Evolutionary conservation across 2,888 invertebrate genomes (phyloP).

Genomic region (Sphaerophoria rueppellii): DNA sequence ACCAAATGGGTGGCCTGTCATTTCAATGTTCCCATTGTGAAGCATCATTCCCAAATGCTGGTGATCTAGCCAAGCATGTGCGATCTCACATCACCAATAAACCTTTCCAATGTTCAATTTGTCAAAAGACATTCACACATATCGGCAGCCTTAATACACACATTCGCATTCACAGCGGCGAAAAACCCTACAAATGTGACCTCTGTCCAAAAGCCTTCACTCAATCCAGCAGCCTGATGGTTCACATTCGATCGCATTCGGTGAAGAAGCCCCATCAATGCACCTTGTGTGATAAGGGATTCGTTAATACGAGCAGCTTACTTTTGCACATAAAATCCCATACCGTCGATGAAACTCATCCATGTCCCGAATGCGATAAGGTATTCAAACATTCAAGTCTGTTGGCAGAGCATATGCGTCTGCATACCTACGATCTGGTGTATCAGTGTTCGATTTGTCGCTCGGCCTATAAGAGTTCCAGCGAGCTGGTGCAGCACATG

Average conservation of each 20-base stretch:
- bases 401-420: slow-evolving; percentile 81
- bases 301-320: slow-evolving; percentile 81
- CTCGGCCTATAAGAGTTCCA: slow-evolving; percentile 80
- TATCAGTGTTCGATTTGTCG: slow-evolving; percentile 81
- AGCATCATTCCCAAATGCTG: slow-evolving; percentile 81
- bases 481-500: slow-evolving; percentile 82
- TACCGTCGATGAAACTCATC: slow-evolving; percentile 78
- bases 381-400: slow-evolving; percentile 81
- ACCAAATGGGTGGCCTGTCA: slow-evolving; percentile 53
- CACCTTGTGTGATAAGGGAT: slow-evolving; percentile 81
- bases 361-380: slow-evolving; percentile 81
- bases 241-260: slow-evolving; percentile 81
- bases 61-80: slow-evolving; percentile 82
- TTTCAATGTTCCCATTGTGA: slow-evolving; percentile 82
- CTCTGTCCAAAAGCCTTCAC: slow-evolving; percentile 82
- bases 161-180: slow-evolving; percentile 82
- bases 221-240: slow-evolving; percentile 82
- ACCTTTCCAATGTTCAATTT: slow-evolving; percentile 82
- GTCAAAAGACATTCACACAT: slow-evolving; percentile 82
- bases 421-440: slow-evolving; percentile 81
- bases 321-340: slow-evolving; percentile 80
- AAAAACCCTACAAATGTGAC: slow-evolving; percentile 82
- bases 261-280: slow-evolving; percentile 81
- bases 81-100: slow-evolving; percentile 82
- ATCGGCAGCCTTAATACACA: slow-evolving; percentile 82